Conservation (phyloP, 2,888 invertebrate genomes). For the Nysson spinosus region DNA sequence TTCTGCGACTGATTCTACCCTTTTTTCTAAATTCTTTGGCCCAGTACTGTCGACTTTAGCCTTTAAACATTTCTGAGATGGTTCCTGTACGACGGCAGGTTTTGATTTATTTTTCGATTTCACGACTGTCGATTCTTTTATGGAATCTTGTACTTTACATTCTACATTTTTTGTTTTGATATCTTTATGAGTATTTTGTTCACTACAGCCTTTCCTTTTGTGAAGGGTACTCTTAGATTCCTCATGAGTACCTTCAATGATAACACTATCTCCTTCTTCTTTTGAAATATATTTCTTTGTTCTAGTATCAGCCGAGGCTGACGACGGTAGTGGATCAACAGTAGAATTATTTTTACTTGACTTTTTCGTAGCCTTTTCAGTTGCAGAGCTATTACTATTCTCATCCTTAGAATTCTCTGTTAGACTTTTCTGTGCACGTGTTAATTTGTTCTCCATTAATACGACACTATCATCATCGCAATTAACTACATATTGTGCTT, state of each 20-base stretch:
- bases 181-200: not conserved
- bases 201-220: constrained; percentile 9
- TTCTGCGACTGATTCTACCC: constrained; percentile 16
- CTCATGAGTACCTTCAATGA: constrained; percentile 56
- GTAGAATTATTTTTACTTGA: not conserved
- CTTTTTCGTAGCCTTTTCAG: constrained; percentile 15
- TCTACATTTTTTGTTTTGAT: not conserved
- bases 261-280: constrained; percentile 63
- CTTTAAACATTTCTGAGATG: constrained; percentile 9
- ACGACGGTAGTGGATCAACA: not conserved
- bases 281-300: constrained; percentile 54
- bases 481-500: constrained; percentile 71
- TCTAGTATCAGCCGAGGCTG: constrained; percentile 14
- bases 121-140: constrained; percentile 1
- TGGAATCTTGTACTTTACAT: not conserved
- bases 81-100: constrained; percentile 8
- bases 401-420: constrained; percentile 13
- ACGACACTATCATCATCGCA: constrained; percentile 72
- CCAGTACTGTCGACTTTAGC: not conserved
- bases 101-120: constrained; percentile 21
- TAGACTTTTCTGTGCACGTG: not conserved
- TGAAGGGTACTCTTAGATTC: constrained; percentile 11
- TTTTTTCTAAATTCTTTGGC: constrained; percentile 6
- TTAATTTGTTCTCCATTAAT: constrained; percentile 64
- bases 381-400: too few relatives aligned